These are phyloP conservation scores for Gobiocypris rarus DNA, from an alignment of 2,113 vertebrate species.

Conservation along the genomic window DNA sequence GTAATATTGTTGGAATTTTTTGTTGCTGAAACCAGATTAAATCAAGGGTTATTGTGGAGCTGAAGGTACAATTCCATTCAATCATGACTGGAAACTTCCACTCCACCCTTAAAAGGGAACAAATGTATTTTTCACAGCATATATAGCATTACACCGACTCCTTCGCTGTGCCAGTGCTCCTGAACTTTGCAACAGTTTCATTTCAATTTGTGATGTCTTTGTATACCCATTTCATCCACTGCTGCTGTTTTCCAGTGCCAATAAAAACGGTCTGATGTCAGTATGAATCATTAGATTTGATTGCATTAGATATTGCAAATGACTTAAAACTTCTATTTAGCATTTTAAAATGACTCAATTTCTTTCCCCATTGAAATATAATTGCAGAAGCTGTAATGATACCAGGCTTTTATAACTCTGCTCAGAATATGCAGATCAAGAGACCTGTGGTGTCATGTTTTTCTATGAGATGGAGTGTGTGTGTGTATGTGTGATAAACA, in stretches of 20 bases:
- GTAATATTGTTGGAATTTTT: not conserved
- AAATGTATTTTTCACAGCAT: not conserved
- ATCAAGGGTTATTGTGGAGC: not conserved
- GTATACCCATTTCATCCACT: not conserved
- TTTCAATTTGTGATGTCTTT: not conserved
- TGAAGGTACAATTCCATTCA: not conserved
- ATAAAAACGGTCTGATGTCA: not conserved
- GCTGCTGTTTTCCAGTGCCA: not conserved
- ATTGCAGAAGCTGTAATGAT: slow-evolving; percentile 6
- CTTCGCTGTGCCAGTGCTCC: not conserved
- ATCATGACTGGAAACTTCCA: not conserved
- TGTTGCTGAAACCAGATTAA: not conserved
- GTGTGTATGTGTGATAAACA: not conserved
- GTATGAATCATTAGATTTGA: not conserved
- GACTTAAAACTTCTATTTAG: not conserved
- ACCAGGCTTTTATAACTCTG: not conserved
- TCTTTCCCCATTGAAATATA: not conserved
- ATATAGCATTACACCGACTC: not conserved
- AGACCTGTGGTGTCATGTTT: not conserved
- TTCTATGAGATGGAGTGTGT: not conserved
- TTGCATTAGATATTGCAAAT: slow-evolving; percentile 2
- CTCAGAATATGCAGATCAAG: not conserved
- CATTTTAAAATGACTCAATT: not conserved
- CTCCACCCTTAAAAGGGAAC: not conserved
- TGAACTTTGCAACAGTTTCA: not conserved